A percentile compares a stretch with the other conserved stretches of the same genome.
These are phyloP conservation scores for Hydra vulgaris DNA, from an alignment of 30 jellyfish, hydroid and myxozoan species.

Conservation along the genomic window DNA sequence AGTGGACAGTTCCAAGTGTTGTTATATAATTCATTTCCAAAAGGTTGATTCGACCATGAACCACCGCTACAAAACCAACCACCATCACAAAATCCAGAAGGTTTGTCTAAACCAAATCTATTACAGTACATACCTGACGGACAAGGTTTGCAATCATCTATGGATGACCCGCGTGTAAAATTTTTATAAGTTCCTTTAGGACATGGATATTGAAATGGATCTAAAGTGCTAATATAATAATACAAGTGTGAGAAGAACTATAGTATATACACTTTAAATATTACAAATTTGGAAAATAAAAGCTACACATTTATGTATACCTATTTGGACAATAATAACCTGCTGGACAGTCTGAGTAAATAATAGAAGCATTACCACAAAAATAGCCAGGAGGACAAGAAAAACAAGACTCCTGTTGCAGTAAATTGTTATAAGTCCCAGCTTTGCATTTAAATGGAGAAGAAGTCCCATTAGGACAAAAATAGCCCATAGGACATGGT, in stretches of 20 bases:
- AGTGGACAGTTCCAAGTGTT: slow-evolving; percentile 34
- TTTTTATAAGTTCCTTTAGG: slow-evolving; percentile 91
- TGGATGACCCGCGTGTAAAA: slow-evolving; percentile 56
- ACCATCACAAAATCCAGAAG: slow-evolving; percentile 78
- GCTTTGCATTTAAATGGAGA: slow-evolving; percentile 54
- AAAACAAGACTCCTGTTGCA: slow-evolving; percentile 53
- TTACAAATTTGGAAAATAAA: too few relatives aligned
- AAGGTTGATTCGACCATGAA: slow-evolving; percentile 74
- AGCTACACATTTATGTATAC: slow-evolving; percentile 13
- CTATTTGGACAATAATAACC: slow-evolving; percentile 93
- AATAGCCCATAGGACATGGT: slow-evolving; percentile 74
- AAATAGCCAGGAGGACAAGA: slow-evolving; percentile 63
- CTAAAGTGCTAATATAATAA: slow-evolving; percentile 29
- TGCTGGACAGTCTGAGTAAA: slow-evolving; percentile 49
- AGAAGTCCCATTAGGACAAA: slow-evolving; percentile 57
- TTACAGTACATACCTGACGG: slow-evolving; percentile 84
- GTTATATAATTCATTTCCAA: slow-evolving; percentile 40
- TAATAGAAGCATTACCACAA: slow-evolving; percentile 61
- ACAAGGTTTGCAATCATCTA: slow-evolving; percentile 61
- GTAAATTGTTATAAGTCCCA: slow-evolving; percentile 59
- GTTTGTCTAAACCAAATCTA: slow-evolving; percentile 43
- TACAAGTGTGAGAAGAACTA: not conserved
- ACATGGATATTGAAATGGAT: slow-evolving; percentile 58
- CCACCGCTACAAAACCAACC: slow-evolving; percentile 93
- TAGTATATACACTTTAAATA: too few relatives aligned